These are phyloP conservation scores for Pteropus rufus DNA, from an alignment of 2,797 vertebrate species.

Conservation along the genomic window DNA sequence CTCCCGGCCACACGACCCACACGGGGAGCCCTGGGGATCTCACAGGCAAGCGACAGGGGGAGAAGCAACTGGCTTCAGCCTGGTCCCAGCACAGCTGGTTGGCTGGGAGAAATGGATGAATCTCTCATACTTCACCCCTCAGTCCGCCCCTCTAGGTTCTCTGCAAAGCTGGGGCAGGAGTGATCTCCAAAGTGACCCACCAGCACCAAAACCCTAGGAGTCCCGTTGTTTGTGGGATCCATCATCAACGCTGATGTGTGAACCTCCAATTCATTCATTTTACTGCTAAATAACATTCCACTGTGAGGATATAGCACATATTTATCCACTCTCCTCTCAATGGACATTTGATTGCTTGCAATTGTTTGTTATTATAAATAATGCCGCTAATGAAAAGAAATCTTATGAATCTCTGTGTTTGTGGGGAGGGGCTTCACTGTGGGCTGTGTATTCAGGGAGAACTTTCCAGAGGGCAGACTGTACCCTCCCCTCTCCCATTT, in stretches of 20 bases:
- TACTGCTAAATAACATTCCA: neutral
- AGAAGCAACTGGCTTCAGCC: neutral
- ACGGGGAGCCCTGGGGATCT: neutral
- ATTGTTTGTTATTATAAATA: neutral
- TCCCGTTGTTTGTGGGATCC: neutral
- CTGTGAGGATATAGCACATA: neutral
- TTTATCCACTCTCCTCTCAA: neutral
- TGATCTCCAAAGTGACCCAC: neutral
- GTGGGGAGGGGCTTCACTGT: neutral
- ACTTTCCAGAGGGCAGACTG: neutral
- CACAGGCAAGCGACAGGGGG: neutral
- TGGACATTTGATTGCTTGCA: neutral
- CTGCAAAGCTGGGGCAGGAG: neutral
- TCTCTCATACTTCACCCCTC: neutral
- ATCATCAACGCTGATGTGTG: fast-evolving
- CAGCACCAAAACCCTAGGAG: neutral
- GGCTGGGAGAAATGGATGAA: fast-evolving
- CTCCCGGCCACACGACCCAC: fast-evolving
- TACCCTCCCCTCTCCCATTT: neutral
- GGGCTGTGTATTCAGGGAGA: neutral
- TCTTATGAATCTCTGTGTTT: neutral
- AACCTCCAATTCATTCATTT: neutral
- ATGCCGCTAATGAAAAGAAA: neutral
- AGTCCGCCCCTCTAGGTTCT: neutral
- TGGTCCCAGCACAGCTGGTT: neutral